Percentiles rank a stretch among this genome's conserved stretches.
These are phyloP conservation scores for Brachyistius frenatus DNA, from an alignment of 2,113 vertebrate species.

Conservation along the genomic window DNA sequence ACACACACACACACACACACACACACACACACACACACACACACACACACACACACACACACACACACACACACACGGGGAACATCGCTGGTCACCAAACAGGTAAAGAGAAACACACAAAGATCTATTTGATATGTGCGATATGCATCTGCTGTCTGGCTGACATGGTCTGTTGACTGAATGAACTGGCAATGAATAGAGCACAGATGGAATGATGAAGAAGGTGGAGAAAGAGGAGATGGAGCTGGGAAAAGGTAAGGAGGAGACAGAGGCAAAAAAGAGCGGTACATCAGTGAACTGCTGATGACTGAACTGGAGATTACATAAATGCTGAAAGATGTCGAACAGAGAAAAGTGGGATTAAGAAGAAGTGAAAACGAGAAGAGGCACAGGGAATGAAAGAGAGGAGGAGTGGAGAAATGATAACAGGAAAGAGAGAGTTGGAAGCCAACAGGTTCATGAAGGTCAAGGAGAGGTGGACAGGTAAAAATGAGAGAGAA, in stretches of 20 bases:
- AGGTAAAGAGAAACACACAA: slow-evolving; percentile 36
- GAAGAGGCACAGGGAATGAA: not conserved
- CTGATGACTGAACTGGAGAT: slow-evolving; percentile 27
- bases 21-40: no score
- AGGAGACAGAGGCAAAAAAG: not conserved
- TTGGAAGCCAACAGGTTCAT: not conserved
- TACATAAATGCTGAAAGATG: slow-evolving; percentile 9
- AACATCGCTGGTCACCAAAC: slow-evolving; percentile 29
- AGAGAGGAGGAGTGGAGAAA: not conserved
- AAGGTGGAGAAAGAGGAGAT: slow-evolving; percentile 32
- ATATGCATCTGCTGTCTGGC: slow-evolving; percentile 55
- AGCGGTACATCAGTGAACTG: slow-evolving; percentile 25
- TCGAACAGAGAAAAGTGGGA: not conserved
- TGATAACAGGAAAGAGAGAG: not conserved
- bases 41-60: no score
- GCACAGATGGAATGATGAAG: slow-evolving; percentile 30
- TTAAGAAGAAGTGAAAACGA: not conserved
- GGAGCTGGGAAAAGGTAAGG: slow-evolving; percentile 17
- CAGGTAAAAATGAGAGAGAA: not conserved
- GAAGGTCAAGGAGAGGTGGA: not conserved
- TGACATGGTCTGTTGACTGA: slow-evolving; percentile 47
- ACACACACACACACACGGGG: not conserved
- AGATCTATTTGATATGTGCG: slow-evolving; percentile 53
- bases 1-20: no score
- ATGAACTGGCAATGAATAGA: slow-evolving; percentile 52